Conservation (phyloP, 2,888 invertebrate species). For the Cerceris rybyensis region DNA sequence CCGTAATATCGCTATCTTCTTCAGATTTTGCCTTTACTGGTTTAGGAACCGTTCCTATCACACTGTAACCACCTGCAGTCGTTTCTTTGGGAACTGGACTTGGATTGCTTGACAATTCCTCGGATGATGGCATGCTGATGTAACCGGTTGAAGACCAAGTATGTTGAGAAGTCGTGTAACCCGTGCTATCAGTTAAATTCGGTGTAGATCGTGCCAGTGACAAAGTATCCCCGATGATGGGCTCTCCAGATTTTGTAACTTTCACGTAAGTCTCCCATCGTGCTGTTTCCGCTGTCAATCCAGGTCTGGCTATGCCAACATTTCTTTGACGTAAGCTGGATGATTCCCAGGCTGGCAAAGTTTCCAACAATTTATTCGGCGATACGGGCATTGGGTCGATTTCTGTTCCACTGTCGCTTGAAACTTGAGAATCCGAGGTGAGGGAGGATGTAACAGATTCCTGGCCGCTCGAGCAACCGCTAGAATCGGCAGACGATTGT, state of each 20-base stretch:
- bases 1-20: slow-evolving; percentile 52
- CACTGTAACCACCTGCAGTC: slow-evolving; percentile 69
- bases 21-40: slow-evolving; percentile 63
- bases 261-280: slow-evolving; percentile 79
- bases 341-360: slow-evolving; percentile 75
- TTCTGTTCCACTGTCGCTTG: slow-evolving; percentile 81
- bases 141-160: slow-evolving; percentile 76
- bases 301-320: slow-evolving; percentile 68
- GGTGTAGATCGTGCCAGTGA: slow-evolving; percentile 79
- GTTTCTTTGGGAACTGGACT: slow-evolving; percentile 76
- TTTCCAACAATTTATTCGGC: slow-evolving; percentile 74
- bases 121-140: slow-evolving; percentile 73
- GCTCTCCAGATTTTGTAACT: slow-evolving; percentile 72
- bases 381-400: slow-evolving; percentile 74
- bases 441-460: slow-evolving; percentile 84
- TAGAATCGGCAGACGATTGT: slow-evolving; percentile 83
- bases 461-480: slow-evolving; percentile 84
- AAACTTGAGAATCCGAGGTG: slow-evolving; percentile 83
- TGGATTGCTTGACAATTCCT: slow-evolving; percentile 75
- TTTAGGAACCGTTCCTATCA: slow-evolving; percentile 72
- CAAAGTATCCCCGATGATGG: slow-evolving; percentile 69
- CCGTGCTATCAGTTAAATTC: slow-evolving; percentile 75
- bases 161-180: slow-evolving; percentile 75
- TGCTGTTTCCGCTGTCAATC: slow-evolving; percentile 57
- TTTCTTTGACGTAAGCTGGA: slow-evolving; percentile 78